A percentile compares a stretch with the other conserved stretches of the same genome.
phyloP scores from a whole-genome alignment of 1,140 invertebrate genomes.

The Sminthurinus signatus region DNA sequence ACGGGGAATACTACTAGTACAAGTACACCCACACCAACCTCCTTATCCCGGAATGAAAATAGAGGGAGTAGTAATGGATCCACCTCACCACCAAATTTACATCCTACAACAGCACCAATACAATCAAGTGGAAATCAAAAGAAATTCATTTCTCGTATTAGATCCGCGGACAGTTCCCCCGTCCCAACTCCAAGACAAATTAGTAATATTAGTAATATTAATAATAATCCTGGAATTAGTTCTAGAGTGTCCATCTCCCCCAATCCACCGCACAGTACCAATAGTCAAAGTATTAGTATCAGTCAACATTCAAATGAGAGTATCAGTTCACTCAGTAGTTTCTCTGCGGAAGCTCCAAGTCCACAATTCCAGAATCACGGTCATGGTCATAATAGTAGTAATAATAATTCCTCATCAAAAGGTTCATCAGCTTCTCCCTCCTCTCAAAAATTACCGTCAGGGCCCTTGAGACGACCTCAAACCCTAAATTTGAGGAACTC shows the following conservation, averaged over 20 bases:
- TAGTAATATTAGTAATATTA: no score
- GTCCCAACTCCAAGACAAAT: constrained; percentile 24
- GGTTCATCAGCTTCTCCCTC: neutral
- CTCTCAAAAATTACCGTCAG: constrained; percentile 14
- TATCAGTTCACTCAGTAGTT: constrained; percentile 43
- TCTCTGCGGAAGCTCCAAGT: constrained; percentile 36
- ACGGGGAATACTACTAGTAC: constrained; percentile 2
- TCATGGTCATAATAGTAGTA: no score
- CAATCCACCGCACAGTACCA: neutral
- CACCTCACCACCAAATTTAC: neutral
- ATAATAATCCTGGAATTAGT: no score
- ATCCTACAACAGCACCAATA: no score
- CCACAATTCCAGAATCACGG: no score
- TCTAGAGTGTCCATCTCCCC: constrained; percentile 30
- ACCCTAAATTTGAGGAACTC: constrained; percentile 14
- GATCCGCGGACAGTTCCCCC: constrained; percentile 39
- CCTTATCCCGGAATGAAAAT: no score
- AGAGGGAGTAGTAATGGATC: neutral
- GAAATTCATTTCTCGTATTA: constrained; percentile 24
- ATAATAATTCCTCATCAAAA: constrained; percentile 8
- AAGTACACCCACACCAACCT: neutral
- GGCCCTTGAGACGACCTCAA: constrained; percentile 18
- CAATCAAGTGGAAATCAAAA: no score
- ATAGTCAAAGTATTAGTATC: neutral
- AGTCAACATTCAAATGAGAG: constrained; percentile 42